Evolutionary conservation across 2,888 invertebrate genomes (phyloP).

Genomic region (Spodoptera picta): DNA sequence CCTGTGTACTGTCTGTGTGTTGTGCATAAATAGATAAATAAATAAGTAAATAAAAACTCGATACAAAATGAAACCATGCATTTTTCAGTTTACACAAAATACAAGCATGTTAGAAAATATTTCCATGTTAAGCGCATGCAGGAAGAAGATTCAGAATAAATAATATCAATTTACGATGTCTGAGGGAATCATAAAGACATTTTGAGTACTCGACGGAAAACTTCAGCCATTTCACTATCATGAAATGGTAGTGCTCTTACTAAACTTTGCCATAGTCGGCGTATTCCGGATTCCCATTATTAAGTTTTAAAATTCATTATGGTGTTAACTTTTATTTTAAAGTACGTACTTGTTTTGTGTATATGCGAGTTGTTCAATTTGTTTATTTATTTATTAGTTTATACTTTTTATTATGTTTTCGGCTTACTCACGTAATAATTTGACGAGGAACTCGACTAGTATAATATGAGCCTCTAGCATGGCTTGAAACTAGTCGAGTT

Average conservation of each 20-base stretch:
- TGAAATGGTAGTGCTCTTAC: conserved; percentile 44
- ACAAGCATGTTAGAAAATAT: conserved; percentile 37
- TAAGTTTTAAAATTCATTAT: conserved; percentile 38
- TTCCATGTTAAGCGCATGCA: conserved; percentile 48
- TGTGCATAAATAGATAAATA: too few relatives aligned
- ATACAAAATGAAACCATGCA: conserved; percentile 25
- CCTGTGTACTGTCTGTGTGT: too few relatives aligned
- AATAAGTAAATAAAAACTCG: too few relatives aligned
- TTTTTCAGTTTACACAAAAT: conserved; percentile 19
- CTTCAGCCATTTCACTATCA: conserved; percentile 55
- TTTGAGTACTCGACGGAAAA: conserved; percentile 65
- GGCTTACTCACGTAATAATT: too few relatives aligned
- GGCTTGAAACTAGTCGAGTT: too few relatives aligned
- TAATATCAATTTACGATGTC: conserved; percentile 78
- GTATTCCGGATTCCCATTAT: conserved; percentile 32
- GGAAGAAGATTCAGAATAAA: conserved; percentile 67
- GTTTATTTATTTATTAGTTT: too few relatives aligned
- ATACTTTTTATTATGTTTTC: too few relatives aligned
- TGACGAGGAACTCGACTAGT: too few relatives aligned
- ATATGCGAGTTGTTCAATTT: too few relatives aligned
- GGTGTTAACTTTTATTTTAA: conserved; percentile 9
- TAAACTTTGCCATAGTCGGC: conserved; percentile 43
- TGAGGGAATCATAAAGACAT: conserved; percentile 75
- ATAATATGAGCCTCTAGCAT: too few relatives aligned
- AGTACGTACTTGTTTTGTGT: too few relatives aligned